These are phyloP conservation scores for Bucco capensis DNA, from an alignment of 2,113 vertebrate genomes.

Conservation along the genomic window DNA sequence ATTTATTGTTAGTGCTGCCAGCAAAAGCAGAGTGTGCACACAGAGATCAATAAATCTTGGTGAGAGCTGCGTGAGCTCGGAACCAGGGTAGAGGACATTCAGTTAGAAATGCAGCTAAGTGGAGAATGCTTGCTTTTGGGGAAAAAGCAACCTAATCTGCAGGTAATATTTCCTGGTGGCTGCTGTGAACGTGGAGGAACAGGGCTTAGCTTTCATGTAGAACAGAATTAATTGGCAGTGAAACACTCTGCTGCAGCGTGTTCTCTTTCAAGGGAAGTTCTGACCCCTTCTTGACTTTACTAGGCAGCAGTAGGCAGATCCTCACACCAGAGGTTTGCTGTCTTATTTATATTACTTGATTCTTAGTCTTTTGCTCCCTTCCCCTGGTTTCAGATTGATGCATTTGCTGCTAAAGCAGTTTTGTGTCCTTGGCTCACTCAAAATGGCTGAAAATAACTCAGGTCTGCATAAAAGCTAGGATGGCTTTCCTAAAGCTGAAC, in stretches of 20 bases:
- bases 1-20: not conserved
- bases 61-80: not conserved
- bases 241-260: not conserved
- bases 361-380: not conserved
- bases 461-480: not conserved
- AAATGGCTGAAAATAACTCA: not conserved
- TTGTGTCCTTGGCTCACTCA: not conserved
- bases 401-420: not conserved
- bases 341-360: not conserved
- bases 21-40: not conserved
- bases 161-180: not conserved
- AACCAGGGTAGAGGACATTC: not conserved
- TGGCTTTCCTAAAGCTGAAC: not conserved
- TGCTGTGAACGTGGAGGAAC: not conserved
- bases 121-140: not conserved
- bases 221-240: not conserved
- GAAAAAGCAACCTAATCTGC: not conserved
- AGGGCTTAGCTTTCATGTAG: not conserved
- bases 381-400: not conserved
- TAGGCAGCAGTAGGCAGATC: not conserved
- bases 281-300: not conserved
- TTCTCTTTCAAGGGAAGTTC: not conserved
- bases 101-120: not conserved
- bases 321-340: not conserved
- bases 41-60: not conserved